Evolutionary conservation across 2,888 invertebrate species (phyloP).

Genomic region (Drosophila kanekoi): DNA sequence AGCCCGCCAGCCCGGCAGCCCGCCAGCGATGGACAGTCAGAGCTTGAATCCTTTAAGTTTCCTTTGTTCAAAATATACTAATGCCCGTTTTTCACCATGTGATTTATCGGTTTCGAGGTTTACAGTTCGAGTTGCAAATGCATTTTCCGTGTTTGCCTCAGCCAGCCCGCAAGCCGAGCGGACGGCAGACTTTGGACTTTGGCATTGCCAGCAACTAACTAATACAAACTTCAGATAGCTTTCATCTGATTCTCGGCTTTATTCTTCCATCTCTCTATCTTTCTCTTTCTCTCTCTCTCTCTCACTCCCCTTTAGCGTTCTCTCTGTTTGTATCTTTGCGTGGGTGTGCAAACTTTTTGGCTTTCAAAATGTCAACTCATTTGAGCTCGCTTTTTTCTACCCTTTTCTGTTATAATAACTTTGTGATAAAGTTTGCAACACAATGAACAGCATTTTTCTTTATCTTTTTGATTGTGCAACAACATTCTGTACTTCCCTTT

Average conservation of each 20-base stretch:
- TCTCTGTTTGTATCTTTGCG: constrained; percentile 24
- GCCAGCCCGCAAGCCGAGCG: constrained; percentile 29
- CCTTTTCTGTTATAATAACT: constrained; percentile 58
- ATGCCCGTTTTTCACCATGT: constrained; percentile 81
- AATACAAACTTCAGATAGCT: constrained; percentile 71
- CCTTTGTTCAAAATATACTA: constrained; percentile 75
- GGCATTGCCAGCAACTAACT: constrained; percentile 53
- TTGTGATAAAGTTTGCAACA: constrained; percentile 54
- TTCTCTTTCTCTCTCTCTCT: not conserved
- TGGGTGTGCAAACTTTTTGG: constrained; percentile 63
- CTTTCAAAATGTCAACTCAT: constrained; percentile 74
- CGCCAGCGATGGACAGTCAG: constrained; percentile 39
- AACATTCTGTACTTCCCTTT: constrained; percentile 28
- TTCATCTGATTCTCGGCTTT: constrained; percentile 42
- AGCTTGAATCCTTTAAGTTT: constrained; percentile 77
- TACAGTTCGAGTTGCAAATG: constrained; percentile 81
- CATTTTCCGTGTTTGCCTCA: constrained; percentile 72
- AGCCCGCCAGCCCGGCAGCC: constrained; percentile 13
- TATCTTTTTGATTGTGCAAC: constrained; percentile 37
- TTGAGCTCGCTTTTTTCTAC: constrained; percentile 41
- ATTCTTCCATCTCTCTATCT: constrained; percentile 2
- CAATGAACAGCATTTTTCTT: constrained; percentile 39
- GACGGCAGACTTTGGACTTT: constrained; percentile 25
- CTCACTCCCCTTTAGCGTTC: constrained; percentile 4
- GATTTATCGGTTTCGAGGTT: constrained; percentile 82